A percentile compares a stretch with the other conserved stretches of the same genome.
These are phyloP conservation scores for Mactra quadrangularis DNA, from an alignment of 1,140 invertebrate species.

Conservation along the genomic window DNA sequence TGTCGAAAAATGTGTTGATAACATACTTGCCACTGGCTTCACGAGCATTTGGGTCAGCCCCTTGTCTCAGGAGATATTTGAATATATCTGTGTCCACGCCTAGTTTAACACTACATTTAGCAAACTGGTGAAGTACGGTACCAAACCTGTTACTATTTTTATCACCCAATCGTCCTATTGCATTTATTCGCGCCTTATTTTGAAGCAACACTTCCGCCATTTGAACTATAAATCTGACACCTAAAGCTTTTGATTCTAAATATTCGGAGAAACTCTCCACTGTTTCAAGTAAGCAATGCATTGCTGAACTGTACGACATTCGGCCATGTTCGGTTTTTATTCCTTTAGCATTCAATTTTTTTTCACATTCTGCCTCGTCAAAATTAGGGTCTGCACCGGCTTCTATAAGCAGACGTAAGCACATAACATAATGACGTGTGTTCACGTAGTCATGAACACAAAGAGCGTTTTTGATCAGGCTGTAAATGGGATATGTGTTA, in stretches of 20 bases:
- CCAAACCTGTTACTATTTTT: constrained; percentile 62
- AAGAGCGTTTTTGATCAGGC: constrained; percentile 70
- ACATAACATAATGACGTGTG: constrained; percentile 72
- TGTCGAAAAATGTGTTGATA: constrained; percentile 74
- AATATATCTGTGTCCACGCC: constrained; percentile 71
- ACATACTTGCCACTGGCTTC: constrained; percentile 70
- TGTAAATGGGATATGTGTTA: constrained; percentile 77
- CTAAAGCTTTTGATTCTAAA: constrained; percentile 69
- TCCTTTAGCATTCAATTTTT: constrained; percentile 56
- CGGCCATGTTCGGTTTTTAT: constrained; percentile 66
- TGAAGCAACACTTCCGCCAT: constrained; percentile 69
- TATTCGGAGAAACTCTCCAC: constrained; percentile 67
- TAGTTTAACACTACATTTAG: constrained; percentile 70
- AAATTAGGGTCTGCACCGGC: constrained; percentile 74
- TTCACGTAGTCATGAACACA: constrained; percentile 72
- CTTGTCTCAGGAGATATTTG: constrained; percentile 70
- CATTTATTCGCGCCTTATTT: constrained; percentile 61
- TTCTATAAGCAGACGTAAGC: constrained; percentile 67
- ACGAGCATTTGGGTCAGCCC: constrained; percentile 71
- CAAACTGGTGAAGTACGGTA: constrained; percentile 73
- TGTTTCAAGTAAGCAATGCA: constrained; percentile 74
- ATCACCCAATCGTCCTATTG: constrained; percentile 64
- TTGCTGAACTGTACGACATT: constrained; percentile 68
- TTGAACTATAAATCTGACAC: constrained; percentile 69
- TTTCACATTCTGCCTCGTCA: constrained; percentile 70